These are phyloP conservation scores for Solen grandis DNA, from an alignment of 1,140 invertebrate species.

Conservation along the genomic window DNA sequence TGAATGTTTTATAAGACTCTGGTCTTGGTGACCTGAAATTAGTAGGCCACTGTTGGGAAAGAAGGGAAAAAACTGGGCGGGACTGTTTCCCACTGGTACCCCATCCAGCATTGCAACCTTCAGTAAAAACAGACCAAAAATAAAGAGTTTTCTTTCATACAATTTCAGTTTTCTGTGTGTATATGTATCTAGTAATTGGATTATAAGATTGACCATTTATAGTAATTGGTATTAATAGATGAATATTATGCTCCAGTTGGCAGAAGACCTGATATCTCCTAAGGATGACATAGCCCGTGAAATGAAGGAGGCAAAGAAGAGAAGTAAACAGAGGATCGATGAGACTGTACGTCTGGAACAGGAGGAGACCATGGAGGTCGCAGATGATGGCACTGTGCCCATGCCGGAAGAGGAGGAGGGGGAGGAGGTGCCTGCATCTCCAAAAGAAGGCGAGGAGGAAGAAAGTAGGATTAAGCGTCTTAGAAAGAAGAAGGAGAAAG, in stretches of 20 bases:
- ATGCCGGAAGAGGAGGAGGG: constrained; percentile 56
- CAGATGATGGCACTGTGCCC: constrained; percentile 60
- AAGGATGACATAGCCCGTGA: constrained; percentile 68
- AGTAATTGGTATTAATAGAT: no score
- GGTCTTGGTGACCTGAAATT: no score
- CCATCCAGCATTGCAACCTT: no score
- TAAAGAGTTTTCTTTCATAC: no score
- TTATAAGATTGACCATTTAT: background rate
- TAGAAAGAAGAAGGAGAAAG: constrained; percentile 43
- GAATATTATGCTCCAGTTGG: constrained; percentile 25
- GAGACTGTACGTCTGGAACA: constrained; percentile 56
- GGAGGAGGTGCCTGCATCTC: constrained; percentile 19
- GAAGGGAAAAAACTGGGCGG: no score
- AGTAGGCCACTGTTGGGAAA: no score
- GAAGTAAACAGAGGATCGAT: constrained; percentile 66
- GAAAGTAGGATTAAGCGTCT: constrained; percentile 45
- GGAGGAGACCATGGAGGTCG: constrained; percentile 40
- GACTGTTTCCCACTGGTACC: no score
- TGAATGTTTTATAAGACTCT: no score
- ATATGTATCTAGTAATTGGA: background rate
- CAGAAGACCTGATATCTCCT: constrained; percentile 53
- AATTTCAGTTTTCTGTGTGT: no score
- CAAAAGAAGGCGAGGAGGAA: constrained; percentile 32
- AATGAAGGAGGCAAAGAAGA: constrained; percentile 63
- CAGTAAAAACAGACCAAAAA: no score